Evolutionary conservation across 2,888 invertebrate genomes (phyloP).

Genomic region (Pasiphila rectangulata): DNA sequence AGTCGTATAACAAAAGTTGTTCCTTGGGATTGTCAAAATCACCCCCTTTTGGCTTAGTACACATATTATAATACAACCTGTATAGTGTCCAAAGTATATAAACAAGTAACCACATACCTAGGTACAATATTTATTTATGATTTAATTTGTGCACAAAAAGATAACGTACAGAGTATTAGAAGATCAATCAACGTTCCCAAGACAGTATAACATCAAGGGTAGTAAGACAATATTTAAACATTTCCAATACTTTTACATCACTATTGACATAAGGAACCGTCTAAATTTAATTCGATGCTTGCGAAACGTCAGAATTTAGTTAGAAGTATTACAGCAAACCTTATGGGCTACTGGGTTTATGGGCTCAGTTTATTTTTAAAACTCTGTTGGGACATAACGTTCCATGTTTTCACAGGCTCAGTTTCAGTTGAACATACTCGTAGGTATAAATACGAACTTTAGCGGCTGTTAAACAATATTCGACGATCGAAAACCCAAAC

Average conservation of each 20-base stretch:
- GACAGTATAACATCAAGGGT: slow-evolving; percentile 34
- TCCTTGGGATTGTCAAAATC: too few species aligned
- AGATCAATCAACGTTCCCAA: slow-evolving; percentile 37
- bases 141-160: too few species aligned
- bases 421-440: slow-evolving; percentile 6
- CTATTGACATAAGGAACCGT: slow-evolving; percentile 67
- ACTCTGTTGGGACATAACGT: slow-evolving; percentile 30
- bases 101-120: too few species aligned
- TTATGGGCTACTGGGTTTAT: slow-evolving; percentile 65
- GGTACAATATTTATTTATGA: too few species aligned
- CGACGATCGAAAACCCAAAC: slow-evolving; percentile 5
- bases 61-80: too few species aligned
- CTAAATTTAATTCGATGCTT: slow-evolving; percentile 44
- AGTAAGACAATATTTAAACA: slow-evolving; percentile 35
- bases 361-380: slow-evolving; percentile 52
- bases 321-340: slow-evolving; percentile 58
- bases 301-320: slow-evolving; percentile 52
- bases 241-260: slow-evolving; percentile 52
- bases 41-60: too few species aligned
- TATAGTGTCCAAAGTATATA: too few species aligned
- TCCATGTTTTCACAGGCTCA: slow-evolving; percentile 9
- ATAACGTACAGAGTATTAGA: slow-evolving; percentile 18
- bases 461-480: not conserved
- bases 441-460: slow-evolving; percentile 1
- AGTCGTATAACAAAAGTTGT: too few species aligned